A percentile compares a stretch with the other conserved stretches of the same genome.
Evolutionary conservation across 1,140 invertebrate species (phyloP).

Genomic region (Nomia melanderi): DNA sequence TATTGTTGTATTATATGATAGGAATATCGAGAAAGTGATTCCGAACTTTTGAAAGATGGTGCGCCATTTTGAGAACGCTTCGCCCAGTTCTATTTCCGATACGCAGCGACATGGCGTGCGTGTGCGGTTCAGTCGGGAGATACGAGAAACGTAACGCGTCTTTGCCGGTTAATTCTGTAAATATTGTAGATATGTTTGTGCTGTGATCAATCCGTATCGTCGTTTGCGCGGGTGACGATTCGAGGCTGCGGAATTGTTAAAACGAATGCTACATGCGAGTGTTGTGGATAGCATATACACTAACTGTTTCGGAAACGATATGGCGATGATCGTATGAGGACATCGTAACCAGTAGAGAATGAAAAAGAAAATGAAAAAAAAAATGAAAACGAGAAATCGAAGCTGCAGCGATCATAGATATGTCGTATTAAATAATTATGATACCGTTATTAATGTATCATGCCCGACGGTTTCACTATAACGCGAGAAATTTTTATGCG

Average conservation of each 20-base stretch:
- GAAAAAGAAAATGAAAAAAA: constrained; percentile 9
- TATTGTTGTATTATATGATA: too few species aligned
- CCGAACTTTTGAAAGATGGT: background rate
- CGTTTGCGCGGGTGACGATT: constrained; percentile 55
- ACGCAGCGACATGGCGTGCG: background rate
- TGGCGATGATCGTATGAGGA: constrained; percentile 42
- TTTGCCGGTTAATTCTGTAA: constrained; percentile 66
- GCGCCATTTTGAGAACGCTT: background rate
- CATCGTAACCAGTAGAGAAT: constrained; percentile 53
- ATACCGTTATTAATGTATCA: constrained; percentile 68
- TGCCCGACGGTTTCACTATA: constrained; percentile 62
- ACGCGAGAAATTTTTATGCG: constrained; percentile 54
- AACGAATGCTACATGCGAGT: constrained; percentile 42
- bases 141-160: constrained; percentile 51
- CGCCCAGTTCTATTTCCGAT: background rate
- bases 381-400: constrained; percentile 33
- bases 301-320: constrained; percentile 35
- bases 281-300: constrained; percentile 53
- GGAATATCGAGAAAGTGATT: background rate
- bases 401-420: constrained; percentile 61
- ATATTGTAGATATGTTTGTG: constrained; percentile 67
- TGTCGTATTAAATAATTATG: constrained; percentile 59
- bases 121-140: background rate
- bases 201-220: constrained; percentile 61
- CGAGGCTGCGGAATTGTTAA: constrained; percentile 66